Percentiles rank a stretch among this genome's conserved stretches.
These are phyloP conservation scores for Scomberomorus guttatus DNA, from an alignment of 2,797 vertebrate genomes.

Conservation along the genomic window DNA sequence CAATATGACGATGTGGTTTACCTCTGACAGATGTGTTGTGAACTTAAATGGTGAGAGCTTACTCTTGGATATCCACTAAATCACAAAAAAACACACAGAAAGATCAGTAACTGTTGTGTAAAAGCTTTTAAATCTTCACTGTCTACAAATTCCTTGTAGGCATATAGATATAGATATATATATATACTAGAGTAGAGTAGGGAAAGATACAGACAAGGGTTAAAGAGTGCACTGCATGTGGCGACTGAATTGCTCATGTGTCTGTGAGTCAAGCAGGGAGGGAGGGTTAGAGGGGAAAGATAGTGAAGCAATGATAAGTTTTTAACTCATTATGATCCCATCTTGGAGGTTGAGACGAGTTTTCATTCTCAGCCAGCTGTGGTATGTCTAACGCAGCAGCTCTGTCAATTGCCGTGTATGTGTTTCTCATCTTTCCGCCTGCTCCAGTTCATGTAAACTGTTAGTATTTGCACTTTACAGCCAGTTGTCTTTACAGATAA, in stretches of 20 bases:
- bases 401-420: too few relatives aligned
- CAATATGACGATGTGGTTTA: conserved; percentile 38
- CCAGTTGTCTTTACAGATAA: background rate
- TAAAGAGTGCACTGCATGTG: conserved; percentile 58
- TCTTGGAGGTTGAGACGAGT: conserved; percentile 12
- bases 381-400: conserved; percentile 26
- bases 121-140: background rate
- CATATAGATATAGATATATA: background rate
- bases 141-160: conserved; percentile 22
- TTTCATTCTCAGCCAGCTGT: conserved; percentile 59
- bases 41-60: background rate
- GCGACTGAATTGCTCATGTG: conserved; percentile 76
- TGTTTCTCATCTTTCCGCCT: background rate
- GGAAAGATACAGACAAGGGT: conserved; percentile 53
- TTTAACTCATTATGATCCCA: conserved; percentile 69
- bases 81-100: background rate
- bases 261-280: conserved; percentile 72
- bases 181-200: background rate
- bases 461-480: background rate
- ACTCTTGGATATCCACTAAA: background rate
- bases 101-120: background rate
- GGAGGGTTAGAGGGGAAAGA: conserved; percentile 49
- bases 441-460: background rate
- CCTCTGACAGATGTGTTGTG: background rate
- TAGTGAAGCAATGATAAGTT: conserved; percentile 65